phyloP scores from a whole-genome alignment of 1,140 invertebrate genomes.

The Papilio aristodemus region DNA sequence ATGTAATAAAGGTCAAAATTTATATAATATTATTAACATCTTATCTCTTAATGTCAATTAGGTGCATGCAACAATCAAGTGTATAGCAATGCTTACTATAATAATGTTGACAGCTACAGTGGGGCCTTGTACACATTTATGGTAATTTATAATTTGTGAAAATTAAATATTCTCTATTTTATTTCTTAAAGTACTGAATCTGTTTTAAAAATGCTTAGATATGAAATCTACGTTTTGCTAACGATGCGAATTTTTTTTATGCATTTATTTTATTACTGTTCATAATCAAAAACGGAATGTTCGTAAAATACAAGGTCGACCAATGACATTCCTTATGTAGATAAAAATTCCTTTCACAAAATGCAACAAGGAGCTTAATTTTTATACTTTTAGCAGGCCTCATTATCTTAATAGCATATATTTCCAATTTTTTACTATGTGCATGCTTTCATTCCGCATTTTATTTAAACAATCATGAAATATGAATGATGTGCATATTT shows the following conservation, averaged over 20 bases:
- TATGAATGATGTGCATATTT: background rate
- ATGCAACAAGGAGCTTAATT: too few relatives aligned
- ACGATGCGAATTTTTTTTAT: too few relatives aligned
- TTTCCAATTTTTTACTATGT: background rate
- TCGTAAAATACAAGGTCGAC: too few relatives aligned
- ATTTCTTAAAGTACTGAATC: too few relatives aligned
- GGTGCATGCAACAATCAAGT: slow-evolving; percentile 6
- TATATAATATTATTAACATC: slow-evolving; percentile 9
- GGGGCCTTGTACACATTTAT: background rate
- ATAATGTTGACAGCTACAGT: background rate
- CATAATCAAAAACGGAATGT: too few relatives aligned
- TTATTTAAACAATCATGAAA: background rate
- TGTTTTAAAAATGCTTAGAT: too few relatives aligned
- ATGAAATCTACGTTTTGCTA: too few relatives aligned
- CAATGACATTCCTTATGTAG: too few relatives aligned
- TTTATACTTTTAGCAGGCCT: too few relatives aligned
- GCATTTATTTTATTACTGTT: too few relatives aligned
- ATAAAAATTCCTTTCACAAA: too few relatives aligned
- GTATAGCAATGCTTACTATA: background rate
- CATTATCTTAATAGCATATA: background rate
- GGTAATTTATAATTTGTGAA: background rate
- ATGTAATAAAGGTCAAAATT: background rate
- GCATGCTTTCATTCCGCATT: background rate
- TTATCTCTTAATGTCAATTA: slow-evolving; percentile 6
- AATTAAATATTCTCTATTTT: background rate